These are phyloP conservation scores for Odocoileus virginianus DNA, from an alignment of 2,113 vertebrate species.

Conservation along the genomic window DNA sequence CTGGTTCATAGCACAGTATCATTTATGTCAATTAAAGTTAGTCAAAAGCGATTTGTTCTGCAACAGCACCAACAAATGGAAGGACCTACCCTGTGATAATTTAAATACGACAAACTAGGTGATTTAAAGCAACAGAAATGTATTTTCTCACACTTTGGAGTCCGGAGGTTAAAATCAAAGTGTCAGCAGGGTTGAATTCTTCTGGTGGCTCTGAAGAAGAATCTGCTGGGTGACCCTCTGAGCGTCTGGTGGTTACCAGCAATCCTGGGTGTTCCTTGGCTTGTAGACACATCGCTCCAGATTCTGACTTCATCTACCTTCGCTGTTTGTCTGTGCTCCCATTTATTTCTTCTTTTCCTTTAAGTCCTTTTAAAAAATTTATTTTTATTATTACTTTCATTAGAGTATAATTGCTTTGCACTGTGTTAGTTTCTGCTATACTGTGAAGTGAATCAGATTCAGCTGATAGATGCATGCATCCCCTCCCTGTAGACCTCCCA, in stretches of 20 bases:
- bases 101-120: background rate
- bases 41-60: background rate
- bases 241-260: background rate
- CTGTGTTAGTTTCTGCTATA: fast-evolving
- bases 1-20: background rate
- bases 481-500: background rate
- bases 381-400: background rate
- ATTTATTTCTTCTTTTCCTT: background rate
- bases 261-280: background rate
- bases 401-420: background rate
- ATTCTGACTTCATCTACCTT: background rate
- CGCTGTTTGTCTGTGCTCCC: background rate
- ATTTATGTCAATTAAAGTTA: background rate
- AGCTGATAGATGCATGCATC: background rate
- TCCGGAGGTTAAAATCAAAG: background rate
- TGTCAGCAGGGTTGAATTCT: background rate
- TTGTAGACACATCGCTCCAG: background rate
- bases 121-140: background rate
- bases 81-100: background rate
- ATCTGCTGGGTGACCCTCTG: background rate
- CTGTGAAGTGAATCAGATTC: background rate
- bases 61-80: background rate
- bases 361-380: background rate
- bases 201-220: background rate
- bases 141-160: background rate